phyloP scores from a whole-genome alignment of 2,113 vertebrate genomes.

The Phasianus colchicus region DNA sequence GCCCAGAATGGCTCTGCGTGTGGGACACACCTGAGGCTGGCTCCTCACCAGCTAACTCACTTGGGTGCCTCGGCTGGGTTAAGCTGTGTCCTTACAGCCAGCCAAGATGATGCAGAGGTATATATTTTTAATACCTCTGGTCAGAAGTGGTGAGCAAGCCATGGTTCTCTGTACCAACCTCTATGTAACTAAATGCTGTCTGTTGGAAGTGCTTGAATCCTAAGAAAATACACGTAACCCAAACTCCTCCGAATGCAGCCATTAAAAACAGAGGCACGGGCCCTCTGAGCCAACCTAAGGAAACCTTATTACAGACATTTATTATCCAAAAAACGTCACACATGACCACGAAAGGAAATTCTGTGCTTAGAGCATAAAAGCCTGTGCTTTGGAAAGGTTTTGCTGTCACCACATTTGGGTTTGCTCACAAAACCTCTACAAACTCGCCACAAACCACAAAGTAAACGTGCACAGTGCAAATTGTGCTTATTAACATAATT shows the following conservation, averaged over 20 bases:
- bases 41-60: neutral
- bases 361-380: constrained; percentile 70
- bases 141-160: constrained; percentile 36
- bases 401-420: constrained; percentile 72
- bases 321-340: constrained; percentile 72
- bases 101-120: neutral
- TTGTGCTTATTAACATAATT: constrained; percentile 75
- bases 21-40: neutral
- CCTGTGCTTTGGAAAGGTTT: constrained; percentile 57
- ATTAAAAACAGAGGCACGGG: constrained; percentile 42
- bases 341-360: constrained; percentile 80
- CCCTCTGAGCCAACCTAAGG: constrained; percentile 55
- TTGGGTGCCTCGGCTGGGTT: neutral
- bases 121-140: neutral
- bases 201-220: constrained; percentile 32
- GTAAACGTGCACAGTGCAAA: constrained; percentile 64
- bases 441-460: constrained; percentile 82
- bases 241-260: constrained; percentile 51
- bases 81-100: neutral
- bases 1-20: neutral
- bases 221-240: constrained; percentile 43
- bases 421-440: constrained; percentile 77
- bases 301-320: constrained; percentile 74
- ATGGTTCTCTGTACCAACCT: neutral
- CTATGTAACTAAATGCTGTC: neutral